Base-by-base conservation (phyloP, 2,113 vertebrate genomes). In the Neolamprologus toae region DNA sequence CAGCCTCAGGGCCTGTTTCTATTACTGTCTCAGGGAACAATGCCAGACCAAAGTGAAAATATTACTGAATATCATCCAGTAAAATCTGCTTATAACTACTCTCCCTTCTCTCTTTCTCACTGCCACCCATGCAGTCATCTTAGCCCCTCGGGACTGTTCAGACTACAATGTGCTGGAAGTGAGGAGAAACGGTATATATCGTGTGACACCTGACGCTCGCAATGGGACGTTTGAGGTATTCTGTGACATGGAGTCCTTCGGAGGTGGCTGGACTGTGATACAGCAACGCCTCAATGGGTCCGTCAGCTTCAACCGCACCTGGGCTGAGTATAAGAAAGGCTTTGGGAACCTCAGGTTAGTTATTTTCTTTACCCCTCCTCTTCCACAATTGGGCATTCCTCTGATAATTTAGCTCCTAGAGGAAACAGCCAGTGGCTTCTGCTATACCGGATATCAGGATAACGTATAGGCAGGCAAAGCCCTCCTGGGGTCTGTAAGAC, bases 191-290 rank as follows among this genome's bases (percentile, higher is more conserved):
- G 97, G 97, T 6, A 94, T 97, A 92, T 99, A 99, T 93, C 95
- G 86, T 19, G 94, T 99, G 17, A 97, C 94, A 4, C 98, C 98
- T 3, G 97, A 98, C 49, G 93, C 95, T 54, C 96, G 91, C 90
- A 97, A 98, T 0, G 92, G 94, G 3, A 98, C 97, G 85, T 99
- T 99, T 66, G 96, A 97, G 35, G 98, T 98, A 8, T 97, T 94
- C 89, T 99, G 99, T 80, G 98, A 99, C 86, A 99, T 99, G 99
- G 97, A 98, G 93, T 97, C 97, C 4, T 96, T 93, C 2, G 98
- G 97, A 33, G 98, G 98, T 0, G 98, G 98, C 28, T 99, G 99
- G 99, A 99, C 98, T 0, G 95, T 99, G 51, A 92, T 99, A 59
- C 99, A 99, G 73, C 94, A 94, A 12, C 97, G 98, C 42, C 96